These are phyloP conservation scores for Drosophila virilis DNA, from an alignment of 1,140 invertebrate genomes.

Conservation along the genomic window DNA sequence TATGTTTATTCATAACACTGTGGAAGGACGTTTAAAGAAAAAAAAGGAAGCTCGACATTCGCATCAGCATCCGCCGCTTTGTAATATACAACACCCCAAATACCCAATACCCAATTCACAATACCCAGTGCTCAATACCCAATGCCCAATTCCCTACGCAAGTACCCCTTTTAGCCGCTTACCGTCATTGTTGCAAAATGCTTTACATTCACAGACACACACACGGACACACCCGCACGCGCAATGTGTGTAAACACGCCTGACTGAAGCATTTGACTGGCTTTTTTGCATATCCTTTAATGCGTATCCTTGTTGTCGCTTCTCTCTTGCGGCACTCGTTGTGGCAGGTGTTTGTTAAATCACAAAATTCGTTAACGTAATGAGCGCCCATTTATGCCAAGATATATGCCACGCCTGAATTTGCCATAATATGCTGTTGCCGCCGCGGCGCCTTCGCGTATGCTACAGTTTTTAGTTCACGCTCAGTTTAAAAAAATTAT, in stretches of 20 bases:
- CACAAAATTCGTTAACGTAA: constrained; percentile 36
- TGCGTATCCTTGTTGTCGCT: constrained; percentile 15
- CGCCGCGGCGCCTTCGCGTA: neutral
- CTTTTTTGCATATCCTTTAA: constrained; percentile 39
- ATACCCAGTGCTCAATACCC: constrained; percentile 28
- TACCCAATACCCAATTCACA: constrained; percentile 13
- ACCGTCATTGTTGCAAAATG: constrained; percentile 42
- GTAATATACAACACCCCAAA: constrained; percentile 17
- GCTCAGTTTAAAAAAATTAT: too few species aligned
- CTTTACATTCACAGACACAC: constrained; percentile 5
- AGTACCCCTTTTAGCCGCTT: constrained; percentile 37
- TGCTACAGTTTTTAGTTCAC: neutral
- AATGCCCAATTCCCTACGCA: constrained; percentile 24
- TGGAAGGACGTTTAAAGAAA: constrained; percentile 13
- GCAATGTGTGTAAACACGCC: constrained; percentile 16
- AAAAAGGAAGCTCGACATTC: constrained; percentile 20
- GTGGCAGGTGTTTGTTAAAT: constrained; percentile 40
- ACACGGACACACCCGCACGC: neutral
- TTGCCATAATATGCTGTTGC: neutral
- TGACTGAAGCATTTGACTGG: constrained; percentile 34
- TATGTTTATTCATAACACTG: constrained; percentile 76
- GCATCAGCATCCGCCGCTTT: constrained; percentile 18
- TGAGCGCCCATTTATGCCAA: constrained; percentile 33
- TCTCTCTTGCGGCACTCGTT: constrained; percentile 1
- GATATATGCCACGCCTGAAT: neutral